Evolutionary conservation across 92 coral and sea anemone species (phyloP).

Genomic region (Paramuricea clavata): DNA sequence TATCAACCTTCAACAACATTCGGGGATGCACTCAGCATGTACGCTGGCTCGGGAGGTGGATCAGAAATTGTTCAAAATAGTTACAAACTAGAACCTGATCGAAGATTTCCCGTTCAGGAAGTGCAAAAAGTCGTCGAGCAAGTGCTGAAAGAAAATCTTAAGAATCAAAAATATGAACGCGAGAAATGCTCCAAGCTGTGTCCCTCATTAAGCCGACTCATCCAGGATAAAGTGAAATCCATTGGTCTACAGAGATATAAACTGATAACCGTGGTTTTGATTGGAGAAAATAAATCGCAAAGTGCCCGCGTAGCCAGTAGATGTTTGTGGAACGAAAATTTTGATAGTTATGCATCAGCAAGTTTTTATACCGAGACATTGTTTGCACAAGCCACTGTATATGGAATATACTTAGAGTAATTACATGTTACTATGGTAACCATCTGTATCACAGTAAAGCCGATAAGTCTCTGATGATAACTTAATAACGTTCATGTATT

Average conservation of each 20-base stretch:
- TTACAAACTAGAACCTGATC: constrained; percentile 72
- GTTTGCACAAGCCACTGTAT: constrained; percentile 78
- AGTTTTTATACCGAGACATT: constrained; percentile 61
- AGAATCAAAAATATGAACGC: constrained; percentile 57
- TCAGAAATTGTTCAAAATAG: constrained; percentile 62
- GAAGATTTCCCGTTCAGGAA: constrained; percentile 60
- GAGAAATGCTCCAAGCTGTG: constrained; percentile 58
- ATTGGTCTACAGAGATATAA: constrained; percentile 64
- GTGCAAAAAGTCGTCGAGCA: constrained; percentile 54
- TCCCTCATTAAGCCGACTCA: constrained; percentile 56
- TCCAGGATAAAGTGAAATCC: constrained; percentile 76
- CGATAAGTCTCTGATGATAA: too few species aligned
- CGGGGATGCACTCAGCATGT: constrained; percentile 29
- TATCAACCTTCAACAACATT: constrained; percentile 12
- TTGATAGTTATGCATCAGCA: constrained; percentile 75
- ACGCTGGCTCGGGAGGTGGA: constrained; percentile 21
- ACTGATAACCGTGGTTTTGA: constrained; percentile 67
- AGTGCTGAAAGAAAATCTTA: constrained; percentile 60
- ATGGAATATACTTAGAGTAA: constrained; percentile 71
- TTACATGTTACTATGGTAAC: constrained; percentile 16
- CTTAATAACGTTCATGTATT: too few species aligned
- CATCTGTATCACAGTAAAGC: neutral
- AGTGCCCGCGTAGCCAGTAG: constrained; percentile 75
- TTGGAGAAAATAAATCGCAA: constrained; percentile 76
- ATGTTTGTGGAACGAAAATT: constrained; percentile 78